These are phyloP conservation scores for Zaprionus davidi DNA, from an alignment of 1,140 invertebrate genomes.

Conservation along the genomic window DNA sequence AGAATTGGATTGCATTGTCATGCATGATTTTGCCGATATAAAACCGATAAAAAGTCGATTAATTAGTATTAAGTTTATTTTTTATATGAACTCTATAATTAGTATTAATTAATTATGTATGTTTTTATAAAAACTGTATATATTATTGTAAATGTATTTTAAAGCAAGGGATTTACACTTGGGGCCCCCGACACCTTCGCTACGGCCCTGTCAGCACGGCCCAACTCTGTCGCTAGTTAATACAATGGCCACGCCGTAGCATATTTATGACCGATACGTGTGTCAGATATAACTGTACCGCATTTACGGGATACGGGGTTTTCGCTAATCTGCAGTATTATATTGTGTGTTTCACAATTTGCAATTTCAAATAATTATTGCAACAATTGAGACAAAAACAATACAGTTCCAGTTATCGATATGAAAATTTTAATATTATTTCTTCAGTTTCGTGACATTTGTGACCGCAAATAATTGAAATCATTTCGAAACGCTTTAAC, in stretches of 20 bases:
- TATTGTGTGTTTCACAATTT: background rate
- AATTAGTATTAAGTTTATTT: too few species aligned
- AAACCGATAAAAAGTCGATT: too few species aligned
- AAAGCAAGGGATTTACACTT: too few species aligned
- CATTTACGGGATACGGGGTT: slow-evolving; percentile 25
- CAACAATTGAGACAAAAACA: background rate
- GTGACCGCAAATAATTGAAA: slow-evolving; percentile 51
- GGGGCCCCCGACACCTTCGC: too few species aligned
- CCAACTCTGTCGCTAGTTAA: slow-evolving; percentile 23
- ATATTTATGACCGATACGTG: slow-evolving; percentile 57
- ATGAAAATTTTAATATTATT: slow-evolving; percentile 17
- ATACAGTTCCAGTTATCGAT: background rate
- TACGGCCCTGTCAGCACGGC: background rate
- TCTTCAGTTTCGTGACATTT: slow-evolving; percentile 52
- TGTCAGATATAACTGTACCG: slow-evolving; percentile 22
- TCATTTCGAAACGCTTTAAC: slow-evolving; percentile 34
- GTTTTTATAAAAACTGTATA: too few species aligned
- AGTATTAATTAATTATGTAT: too few species aligned
- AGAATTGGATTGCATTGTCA: too few species aligned
- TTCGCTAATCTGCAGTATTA: slow-evolving; percentile 21
- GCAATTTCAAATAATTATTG: background rate
- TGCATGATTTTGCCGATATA: too few species aligned
- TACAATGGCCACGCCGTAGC: slow-evolving; percentile 64
- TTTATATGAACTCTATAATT: too few species aligned
- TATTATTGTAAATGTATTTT: too few species aligned